Evolutionary conservation across 2,888 invertebrate genomes (phyloP).

Genomic region (Tricholauxania praeusta): DNA sequence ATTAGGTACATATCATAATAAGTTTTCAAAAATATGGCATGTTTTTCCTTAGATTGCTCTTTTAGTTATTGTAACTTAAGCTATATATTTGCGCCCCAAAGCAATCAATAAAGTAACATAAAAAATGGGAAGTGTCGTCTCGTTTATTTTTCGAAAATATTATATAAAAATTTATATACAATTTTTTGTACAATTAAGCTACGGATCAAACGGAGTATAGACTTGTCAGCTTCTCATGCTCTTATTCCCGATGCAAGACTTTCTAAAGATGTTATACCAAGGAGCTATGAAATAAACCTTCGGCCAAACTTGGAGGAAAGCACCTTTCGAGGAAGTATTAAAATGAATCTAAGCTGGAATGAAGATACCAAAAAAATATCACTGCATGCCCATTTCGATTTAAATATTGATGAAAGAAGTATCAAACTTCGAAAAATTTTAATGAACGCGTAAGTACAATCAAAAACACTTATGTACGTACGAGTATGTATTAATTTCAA

Average conservation of each 20-base stretch:
- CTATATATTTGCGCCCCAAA: too few species aligned
- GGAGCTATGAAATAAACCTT: conserved; percentile 75
- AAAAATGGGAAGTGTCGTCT: too few species aligned
- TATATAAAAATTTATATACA: too few species aligned
- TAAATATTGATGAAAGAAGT: conserved; percentile 72
- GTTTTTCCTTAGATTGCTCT: too few species aligned
- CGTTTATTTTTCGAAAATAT: too few species aligned
- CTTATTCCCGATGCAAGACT: conserved; percentile 75
- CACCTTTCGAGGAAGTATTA: conserved; percentile 76
- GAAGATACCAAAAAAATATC: conserved; percentile 74
- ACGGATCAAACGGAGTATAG: conserved; percentile 74
- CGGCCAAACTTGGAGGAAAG: conserved; percentile 76
- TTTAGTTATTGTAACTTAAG: too few species aligned
- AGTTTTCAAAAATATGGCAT: too few species aligned
- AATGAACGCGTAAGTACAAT: conserved; percentile 48
- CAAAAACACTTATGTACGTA: too few species aligned
- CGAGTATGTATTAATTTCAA: too few species aligned
- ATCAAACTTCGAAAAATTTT: conserved; percentile 67
- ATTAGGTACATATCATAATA: too few species aligned
- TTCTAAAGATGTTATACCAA: conserved; percentile 75
- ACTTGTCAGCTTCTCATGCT: conserved; percentile 77
- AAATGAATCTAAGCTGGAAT: conserved; percentile 78
- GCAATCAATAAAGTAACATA: too few species aligned
- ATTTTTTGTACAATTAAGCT: conserved; percentile 42
- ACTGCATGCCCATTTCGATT: conserved; percentile 76